Base-by-base conservation (phyloP, 2,797 vertebrate genomes). In the Galagoides demidoff region DNA sequence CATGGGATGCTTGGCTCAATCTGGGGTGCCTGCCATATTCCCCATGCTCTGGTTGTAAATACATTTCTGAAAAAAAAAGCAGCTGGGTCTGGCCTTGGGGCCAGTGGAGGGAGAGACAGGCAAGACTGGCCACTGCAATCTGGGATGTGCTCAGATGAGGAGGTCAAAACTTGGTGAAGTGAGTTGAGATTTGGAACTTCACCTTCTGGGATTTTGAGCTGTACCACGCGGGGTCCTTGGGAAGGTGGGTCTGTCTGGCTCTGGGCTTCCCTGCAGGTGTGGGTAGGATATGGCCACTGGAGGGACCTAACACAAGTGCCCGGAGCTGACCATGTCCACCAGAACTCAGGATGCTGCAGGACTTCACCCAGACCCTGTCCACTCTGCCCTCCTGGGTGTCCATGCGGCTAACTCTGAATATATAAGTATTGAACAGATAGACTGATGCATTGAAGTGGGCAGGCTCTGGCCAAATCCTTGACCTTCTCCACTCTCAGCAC, bases 291-390 rank as follows among this genome's bases (percentile, higher is more conserved):
- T 63, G 25, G 25, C 25, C 6, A 2, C 16, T 14, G 61, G 43
- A 39, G 57, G 31, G 59, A 31, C 17, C 25, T 22, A 25, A 22
- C 43, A 8, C 0, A 1, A 12, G 8, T 31, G 57, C 22, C 61
- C 3, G 0, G n/a, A 31, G 31, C 23, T 5, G n/a, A 61, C 39
- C 59, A 1, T 5, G 23, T 52, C 31, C 27, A 13, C 31, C 1
- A 29, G 43, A 43, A 52, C n/a, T 7, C 43, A 29, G 27, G 39
- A 74, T 49, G 73, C 73, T 45, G 14, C 43, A 74, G 39, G 16
- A 29, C 25, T 29, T 37, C 43, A 34, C 43, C 29, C 59, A 74
- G 27, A 25, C 20, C 12, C 16, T 11, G 64, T 12, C 66, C 34
- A 1, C 85, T 1, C 13, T 8, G 20, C 5, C 25, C 14, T 10